Evolutionary conservation across 2,888 invertebrate species (phyloP).

Genomic region (Nomada hirtipes): DNA sequence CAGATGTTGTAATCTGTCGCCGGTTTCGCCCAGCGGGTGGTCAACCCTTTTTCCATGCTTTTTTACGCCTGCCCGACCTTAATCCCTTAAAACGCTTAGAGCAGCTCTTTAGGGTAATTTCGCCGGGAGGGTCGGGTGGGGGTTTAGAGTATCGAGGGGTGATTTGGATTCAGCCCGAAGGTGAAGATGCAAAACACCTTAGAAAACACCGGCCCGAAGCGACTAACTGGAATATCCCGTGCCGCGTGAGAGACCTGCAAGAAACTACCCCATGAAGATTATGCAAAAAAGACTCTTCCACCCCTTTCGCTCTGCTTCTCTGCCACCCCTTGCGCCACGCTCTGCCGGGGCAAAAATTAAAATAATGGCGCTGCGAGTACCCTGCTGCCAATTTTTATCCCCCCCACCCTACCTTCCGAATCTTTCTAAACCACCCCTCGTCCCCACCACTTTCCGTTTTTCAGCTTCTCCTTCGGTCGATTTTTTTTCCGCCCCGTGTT

Average conservation of each 20-base stretch:
- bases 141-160: neutral
- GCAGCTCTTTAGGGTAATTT: constrained; percentile 82
- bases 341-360: constrained; percentile 43
- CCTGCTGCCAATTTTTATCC: constrained; percentile 45
- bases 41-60: constrained; percentile 81
- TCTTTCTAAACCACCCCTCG: neutral
- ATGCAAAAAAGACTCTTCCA: constrained; percentile 73
- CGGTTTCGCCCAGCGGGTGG: constrained; percentile 83
- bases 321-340: constrained; percentile 39
- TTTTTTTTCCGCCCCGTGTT: neutral
- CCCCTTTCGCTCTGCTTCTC: constrained; percentile 40
- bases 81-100: constrained; percentile 84
- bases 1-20: constrained; percentile 74
- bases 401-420: constrained; percentile 10
- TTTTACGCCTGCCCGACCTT: constrained; percentile 82
- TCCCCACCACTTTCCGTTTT: neutral
- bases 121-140: neutral
- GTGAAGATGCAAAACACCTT: constrained; percentile 65
- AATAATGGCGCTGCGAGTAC: constrained; percentile 48
- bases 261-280: constrained; percentile 76
- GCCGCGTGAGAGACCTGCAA: constrained; percentile 71
- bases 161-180: constrained; percentile 33
- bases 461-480: constrained; percentile 16
- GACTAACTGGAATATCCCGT: constrained; percentile 58
- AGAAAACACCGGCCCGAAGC: constrained; percentile 60